Evolutionary conservation across 2,797 vertebrate genomes (phyloP), one percentile per base, ranked within the genome.

Genomic region (Macroramphosus scolopax): DNA sequence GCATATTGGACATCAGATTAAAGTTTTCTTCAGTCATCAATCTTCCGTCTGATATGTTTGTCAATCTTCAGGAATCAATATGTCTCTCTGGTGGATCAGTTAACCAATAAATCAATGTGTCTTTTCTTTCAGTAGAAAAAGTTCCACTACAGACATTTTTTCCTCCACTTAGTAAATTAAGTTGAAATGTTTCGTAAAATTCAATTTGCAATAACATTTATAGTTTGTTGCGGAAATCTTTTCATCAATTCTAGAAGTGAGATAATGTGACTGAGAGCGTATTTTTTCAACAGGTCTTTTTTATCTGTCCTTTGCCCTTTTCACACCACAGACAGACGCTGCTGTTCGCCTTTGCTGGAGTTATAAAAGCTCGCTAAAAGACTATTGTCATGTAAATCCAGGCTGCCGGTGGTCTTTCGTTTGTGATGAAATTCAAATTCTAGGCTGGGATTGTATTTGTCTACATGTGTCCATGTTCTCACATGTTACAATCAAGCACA

Each of bases 21-120:
- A 75, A 65, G 61, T 74, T 71, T 70, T 42, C 63, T 65, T 72
- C 50, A 5, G 52, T 57, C 75, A 75, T 80, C 77, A 72, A 61
- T 81, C 75, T 42, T 75, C 51, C 25, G 29, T 72, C 53, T 24
- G 56, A 70, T 72, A 71, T 53, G 50, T 51, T 64, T 80, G 67
- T 67, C 77, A 63, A 17, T 67, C 61, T 41, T 32, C 17, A 65
- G 74, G 51, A 55, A 63, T 64, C 59, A 53, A 51, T 65, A 35
- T 39, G 45, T 60, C 68, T 55, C 33, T 73, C 54, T 45, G 13
- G 2, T 57, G 38, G 29, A 63, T 51, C 44, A 45, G 35, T 54
- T 26, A 37, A 45, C 39, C 66, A 36, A 68, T 59, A 70, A 63
- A 66, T 75, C 63, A 6, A 59, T 71, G 44, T 60, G 51, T 62